These are phyloP conservation scores for Argyresthia goedartella DNA, from an alignment of 2,888 invertebrate species.

Conservation along the genomic window DNA sequence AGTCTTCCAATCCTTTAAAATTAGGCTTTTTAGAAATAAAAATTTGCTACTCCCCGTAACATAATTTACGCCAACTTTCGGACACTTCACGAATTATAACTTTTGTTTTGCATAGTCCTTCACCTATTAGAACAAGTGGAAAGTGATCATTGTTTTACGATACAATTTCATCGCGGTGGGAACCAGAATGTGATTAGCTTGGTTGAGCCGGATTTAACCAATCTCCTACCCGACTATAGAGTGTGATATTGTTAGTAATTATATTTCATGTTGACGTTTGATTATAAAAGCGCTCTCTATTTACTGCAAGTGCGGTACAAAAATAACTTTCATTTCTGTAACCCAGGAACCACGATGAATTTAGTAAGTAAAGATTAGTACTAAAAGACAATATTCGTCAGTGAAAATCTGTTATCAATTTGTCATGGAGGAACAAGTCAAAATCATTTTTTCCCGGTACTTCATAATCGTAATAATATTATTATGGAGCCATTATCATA, in stretches of 20 bases:
- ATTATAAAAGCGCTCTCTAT: conserved; percentile 48
- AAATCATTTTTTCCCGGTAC: background rate
- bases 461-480: background rate
- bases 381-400: conserved; percentile 1
- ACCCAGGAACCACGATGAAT: background rate
- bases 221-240: conserved; percentile 49
- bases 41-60: background rate
- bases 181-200: conserved; percentile 1
- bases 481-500: background rate
- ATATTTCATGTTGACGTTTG: conserved; percentile 7
- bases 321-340: conserved; percentile 6
- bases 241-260: conserved; percentile 45
- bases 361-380: background rate
- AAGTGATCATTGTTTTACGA: conserved; percentile 41
- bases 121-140: conserved; percentile 16
- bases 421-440: background rate
- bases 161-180: background rate
- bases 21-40: background rate
- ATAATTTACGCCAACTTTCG: background rate
- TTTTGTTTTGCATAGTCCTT: conserved; percentile 1
- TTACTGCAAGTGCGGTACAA: background rate
- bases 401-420: conserved; percentile 14
- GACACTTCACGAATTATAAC: conserved; percentile 8
- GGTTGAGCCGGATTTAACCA: background rate
- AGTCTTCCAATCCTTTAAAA: conserved; percentile 5